Base-by-base conservation (phyloP, 2,113 vertebrate genomes). In the Melanocharis versteri region DNA sequence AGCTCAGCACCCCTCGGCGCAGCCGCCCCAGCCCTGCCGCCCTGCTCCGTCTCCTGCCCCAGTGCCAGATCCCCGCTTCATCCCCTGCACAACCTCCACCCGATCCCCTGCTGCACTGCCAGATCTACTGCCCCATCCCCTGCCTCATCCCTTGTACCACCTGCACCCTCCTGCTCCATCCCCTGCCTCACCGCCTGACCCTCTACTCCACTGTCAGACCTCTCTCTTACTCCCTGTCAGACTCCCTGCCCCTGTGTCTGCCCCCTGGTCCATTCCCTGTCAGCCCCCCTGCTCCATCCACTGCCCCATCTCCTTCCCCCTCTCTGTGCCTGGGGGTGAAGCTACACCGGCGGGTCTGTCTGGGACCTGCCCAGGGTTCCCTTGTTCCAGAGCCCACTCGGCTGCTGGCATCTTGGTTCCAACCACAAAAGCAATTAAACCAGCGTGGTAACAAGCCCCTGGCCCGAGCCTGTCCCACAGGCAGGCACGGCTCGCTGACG, bases 401-500 rank as follows among this genome's bases (percentile, higher is more conserved):
- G 78, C 61, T 45, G 35, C 20, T 2, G 9, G 68, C 23, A 9
- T 26, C 76, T 39, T 7, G 3, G 27, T 17, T 48, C 91, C 31
- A 51, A 37, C 70, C 57, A 75, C 56, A 57, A 77, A 83, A 77
- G 42, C 64, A 23, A 73, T 42, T 57, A 47, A 76, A 39, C 35
- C 5, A 66, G 51, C 0, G 1, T 21, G 20, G 4, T 30, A 85
- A 48, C 0, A 35, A n/a, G n/a, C 4, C 7, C 40, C 17, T 8
- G 17, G 3, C 15, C 44, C 0, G 4, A 50, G 37, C 4, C 16
- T 1, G 1, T 27, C 22, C 2, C 42, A 13, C 1, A 0, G 45
- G 57, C 35, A 15, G 31, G 42, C 33, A 31, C 0, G 0, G 57
- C 42, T 62, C 0, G 1, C 19, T 77, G 35, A 69, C 48, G 6